Evolutionary conservation across 2,888 invertebrate species (phyloP).

Genomic region (Protonemura montana): DNA sequence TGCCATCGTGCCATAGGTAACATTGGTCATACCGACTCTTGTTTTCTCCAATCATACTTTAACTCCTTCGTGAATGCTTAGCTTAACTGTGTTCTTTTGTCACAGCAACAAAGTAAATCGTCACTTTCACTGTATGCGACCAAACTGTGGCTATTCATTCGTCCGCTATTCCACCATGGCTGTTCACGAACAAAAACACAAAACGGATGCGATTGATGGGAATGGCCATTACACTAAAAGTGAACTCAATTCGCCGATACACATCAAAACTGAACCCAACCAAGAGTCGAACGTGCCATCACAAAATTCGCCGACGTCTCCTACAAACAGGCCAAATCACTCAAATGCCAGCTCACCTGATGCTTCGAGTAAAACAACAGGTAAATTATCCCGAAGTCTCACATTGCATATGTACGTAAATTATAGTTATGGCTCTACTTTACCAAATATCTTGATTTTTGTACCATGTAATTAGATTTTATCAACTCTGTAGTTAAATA

Average conservation of each 20-base stretch:
- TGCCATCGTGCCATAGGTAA: conserved; percentile 67
- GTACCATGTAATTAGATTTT: background rate
- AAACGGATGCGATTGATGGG: conserved; percentile 52
- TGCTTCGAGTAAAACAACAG: conserved; percentile 47
- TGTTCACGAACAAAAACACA: conserved; percentile 74
- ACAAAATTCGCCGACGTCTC: conserved; percentile 52
- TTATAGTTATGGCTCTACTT: no score
- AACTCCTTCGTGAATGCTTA: background rate
- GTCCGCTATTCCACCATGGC: conserved; percentile 78
- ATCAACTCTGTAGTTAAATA: background rate
- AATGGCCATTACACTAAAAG: conserved; percentile 50
- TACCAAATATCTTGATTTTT: background rate
- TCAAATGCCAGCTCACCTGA: conserved; percentile 45
- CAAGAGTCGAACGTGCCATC: conserved; percentile 52
- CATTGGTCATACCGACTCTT: no score
- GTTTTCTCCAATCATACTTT: background rate
- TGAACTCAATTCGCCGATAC: conserved; percentile 27
- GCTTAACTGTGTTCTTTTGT: conserved; percentile 32
- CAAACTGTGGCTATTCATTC: conserved; percentile 76
- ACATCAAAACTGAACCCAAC: conserved; percentile 53
- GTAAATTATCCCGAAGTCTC: conserved; percentile 26
- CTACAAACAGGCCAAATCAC: conserved; percentile 30
- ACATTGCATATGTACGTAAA: no score
- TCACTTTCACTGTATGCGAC: conserved; percentile 79
- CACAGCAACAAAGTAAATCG: conserved; percentile 72